Evolutionary conservation across 2,113 vertebrate species (phyloP).

Genomic region (Drymodes brunneopygia): DNA sequence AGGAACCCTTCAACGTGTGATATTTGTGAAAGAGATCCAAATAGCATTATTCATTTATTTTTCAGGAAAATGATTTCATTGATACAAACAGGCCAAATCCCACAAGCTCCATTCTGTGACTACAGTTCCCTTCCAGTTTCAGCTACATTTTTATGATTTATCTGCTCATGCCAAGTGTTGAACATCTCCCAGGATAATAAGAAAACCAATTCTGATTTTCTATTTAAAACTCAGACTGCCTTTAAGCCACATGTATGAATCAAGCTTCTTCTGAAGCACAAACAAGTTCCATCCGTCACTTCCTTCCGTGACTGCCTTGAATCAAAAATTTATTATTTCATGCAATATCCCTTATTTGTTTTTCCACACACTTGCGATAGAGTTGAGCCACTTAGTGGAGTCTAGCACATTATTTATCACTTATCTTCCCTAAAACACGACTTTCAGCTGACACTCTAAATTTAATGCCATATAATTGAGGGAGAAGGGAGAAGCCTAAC

Average conservation of each 20-base stretch:
- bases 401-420: constrained; percentile 1
- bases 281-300: neutral
- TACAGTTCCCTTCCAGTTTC: neutral
- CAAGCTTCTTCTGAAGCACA: neutral
- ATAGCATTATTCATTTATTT: constrained; percentile 60
- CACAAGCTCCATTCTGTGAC: neutral
- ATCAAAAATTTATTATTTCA: constrained; percentile 19
- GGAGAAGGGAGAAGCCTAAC: neutral
- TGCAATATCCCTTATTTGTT: constrained; percentile 29
- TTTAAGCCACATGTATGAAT: neutral
- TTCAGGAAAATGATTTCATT: constrained; percentile 38
- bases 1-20: constrained; percentile 24
- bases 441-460: neutral
- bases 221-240: constrained; percentile 20
- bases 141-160: constrained; percentile 12
- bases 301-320: neutral
- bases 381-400: neutral
- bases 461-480: neutral
- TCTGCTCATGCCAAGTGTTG: neutral
- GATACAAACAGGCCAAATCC: constrained; percentile 27
- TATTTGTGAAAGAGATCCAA: constrained; percentile 54
- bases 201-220: constrained; percentile 17
- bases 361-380: neutral
- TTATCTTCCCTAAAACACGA: neutral
- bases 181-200: constrained; percentile 32